These are phyloP conservation scores for Xestobium rufovillosum DNA, from an alignment of 2,888 invertebrate genomes.

Conservation along the genomic window DNA sequence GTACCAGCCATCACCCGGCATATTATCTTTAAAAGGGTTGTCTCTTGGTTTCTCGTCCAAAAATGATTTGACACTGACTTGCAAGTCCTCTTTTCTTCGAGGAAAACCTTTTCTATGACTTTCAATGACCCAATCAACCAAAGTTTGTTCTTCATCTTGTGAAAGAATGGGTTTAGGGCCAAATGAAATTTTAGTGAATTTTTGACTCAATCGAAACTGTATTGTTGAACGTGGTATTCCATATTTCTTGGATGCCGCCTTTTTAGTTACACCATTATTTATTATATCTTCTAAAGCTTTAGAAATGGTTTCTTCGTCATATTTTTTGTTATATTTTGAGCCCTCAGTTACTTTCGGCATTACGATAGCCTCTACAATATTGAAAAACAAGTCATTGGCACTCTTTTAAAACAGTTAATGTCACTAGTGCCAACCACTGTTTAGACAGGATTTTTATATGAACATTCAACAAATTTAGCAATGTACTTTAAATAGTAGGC, in stretches of 20 bases:
- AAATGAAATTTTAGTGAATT: slow-evolving; percentile 1
- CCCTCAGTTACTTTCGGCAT: no score
- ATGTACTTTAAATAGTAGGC: no score
- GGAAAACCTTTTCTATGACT: slow-evolving; percentile 32
- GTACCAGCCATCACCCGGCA: slow-evolving; percentile 25
- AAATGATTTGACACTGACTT: slow-evolving; percentile 16
- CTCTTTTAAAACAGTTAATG: no score
- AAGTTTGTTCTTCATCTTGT: slow-evolving; percentile 27
- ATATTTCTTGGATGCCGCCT: slow-evolving; percentile 2
- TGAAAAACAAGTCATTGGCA: no score
- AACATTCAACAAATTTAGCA: no score
- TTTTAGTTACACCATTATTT: background rate
- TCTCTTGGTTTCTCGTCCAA: slow-evolving; percentile 16
- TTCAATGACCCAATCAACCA: slow-evolving; percentile 32
- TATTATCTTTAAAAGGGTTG: slow-evolving; percentile 21
- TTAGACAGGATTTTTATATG: no score
- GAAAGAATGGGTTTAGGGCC: background rate
- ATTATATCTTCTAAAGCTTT: no score
- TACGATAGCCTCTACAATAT: no score
- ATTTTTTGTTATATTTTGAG: no score
- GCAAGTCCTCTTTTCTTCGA: slow-evolving; percentile 16
- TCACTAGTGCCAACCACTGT: no score
- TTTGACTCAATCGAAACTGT: background rate
- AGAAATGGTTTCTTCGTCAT: no score
- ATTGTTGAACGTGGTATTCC: slow-evolving; percentile 1